Percentiles rank a stretch among this genome's conserved stretches.
Evolutionary conservation across 2,797 vertebrate genomes (phyloP).

Genomic region (Sphaeramia orbicularis): DNA sequence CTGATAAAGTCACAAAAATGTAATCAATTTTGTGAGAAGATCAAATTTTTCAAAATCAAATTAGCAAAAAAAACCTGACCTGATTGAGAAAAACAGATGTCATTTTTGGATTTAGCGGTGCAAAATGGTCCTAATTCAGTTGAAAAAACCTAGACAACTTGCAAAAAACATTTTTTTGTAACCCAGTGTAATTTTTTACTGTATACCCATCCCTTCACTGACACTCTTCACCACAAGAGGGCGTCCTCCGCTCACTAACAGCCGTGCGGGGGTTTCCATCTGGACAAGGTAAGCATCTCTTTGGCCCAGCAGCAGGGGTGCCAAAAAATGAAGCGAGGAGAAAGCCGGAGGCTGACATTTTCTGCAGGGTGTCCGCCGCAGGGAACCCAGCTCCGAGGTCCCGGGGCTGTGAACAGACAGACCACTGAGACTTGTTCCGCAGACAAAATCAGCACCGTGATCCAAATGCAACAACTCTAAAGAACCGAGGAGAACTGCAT

Average conservation of each 20-base stretch:
- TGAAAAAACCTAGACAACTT: too few species aligned
- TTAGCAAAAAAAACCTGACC: too few species aligned
- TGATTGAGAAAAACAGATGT: too few species aligned
- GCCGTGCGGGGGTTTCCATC: neutral
- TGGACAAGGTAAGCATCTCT: constrained; percentile 52
- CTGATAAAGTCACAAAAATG: too few species aligned
- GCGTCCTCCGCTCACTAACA: constrained; percentile 32
- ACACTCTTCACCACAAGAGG: constrained; percentile 58
- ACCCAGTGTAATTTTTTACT: too few species aligned
- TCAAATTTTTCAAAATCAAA: too few species aligned
- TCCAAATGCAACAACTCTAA: constrained; percentile 66
- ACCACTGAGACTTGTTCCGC: constrained; percentile 61
- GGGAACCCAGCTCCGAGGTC: constrained; percentile 69
- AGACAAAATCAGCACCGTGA: constrained; percentile 62
- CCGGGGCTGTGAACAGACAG: constrained; percentile 51
- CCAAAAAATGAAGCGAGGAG: constrained; percentile 70
- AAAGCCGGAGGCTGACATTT: constrained; percentile 71
- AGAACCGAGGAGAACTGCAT: constrained; percentile 69
- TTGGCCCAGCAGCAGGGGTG: constrained; percentile 43
- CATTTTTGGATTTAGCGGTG: too few species aligned
- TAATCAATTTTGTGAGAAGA: too few species aligned
- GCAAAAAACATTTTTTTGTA: too few species aligned
- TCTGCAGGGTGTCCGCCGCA: constrained; percentile 72
- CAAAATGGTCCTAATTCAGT: too few species aligned
- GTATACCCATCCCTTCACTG: too few species aligned